phyloP scores from a whole-genome alignment of 2,113 vertebrate genomes.

The Malurus cyaneus region DNA sequence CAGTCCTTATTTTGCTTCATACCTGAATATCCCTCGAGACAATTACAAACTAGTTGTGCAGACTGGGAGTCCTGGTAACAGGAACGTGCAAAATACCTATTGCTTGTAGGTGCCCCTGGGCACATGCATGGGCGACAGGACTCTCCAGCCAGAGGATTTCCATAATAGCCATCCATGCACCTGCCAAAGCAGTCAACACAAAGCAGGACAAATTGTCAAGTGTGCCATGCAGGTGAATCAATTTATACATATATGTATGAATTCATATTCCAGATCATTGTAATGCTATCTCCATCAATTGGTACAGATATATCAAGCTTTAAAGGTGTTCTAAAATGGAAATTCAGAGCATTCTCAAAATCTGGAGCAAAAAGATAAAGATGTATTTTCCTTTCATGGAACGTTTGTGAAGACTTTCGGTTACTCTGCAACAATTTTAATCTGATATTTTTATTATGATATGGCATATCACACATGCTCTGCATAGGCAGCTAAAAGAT shows the following conservation, averaged over 20 bases:
- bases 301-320: neutral
- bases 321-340: neutral
- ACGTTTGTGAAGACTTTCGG: neutral
- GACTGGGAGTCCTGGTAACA: slow-evolving; percentile 78
- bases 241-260: neutral
- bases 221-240: neutral
- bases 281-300: neutral
- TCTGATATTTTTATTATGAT: neutral
- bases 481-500: neutral
- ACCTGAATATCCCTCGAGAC: slow-evolving; percentile 82
- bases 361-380: neutral
- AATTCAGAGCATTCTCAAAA: neutral
- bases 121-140: slow-evolving; percentile 83
- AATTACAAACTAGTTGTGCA: slow-evolving; percentile 75
- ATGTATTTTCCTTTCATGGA: neutral
- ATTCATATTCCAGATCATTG: neutral
- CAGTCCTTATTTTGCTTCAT: neutral
- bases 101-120: slow-evolving; percentile 75
- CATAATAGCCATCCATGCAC: slow-evolving; percentile 82
- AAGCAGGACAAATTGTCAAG: neutral
- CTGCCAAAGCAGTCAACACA: slow-evolving; percentile 68
- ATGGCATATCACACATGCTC: neutral
- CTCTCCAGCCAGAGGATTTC: slow-evolving; percentile 72
- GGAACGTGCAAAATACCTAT: slow-evolving; percentile 80
- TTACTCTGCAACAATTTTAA: neutral